phyloP scores from a whole-genome alignment of 2,888 invertebrate species.

The Nasonovia ribisnigri region DNA sequence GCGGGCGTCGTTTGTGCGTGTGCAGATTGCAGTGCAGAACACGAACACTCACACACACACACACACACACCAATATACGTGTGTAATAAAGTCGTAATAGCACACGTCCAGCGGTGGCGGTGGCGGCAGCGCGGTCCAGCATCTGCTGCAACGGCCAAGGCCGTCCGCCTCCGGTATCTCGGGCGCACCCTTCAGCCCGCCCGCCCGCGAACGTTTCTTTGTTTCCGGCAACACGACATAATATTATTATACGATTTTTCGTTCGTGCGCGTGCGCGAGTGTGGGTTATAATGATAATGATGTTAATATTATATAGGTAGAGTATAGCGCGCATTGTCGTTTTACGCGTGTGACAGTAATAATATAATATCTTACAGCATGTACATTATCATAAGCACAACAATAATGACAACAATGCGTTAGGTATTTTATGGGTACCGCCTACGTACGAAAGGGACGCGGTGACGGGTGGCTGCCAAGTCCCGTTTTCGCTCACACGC shows the following conservation, averaged over 20 bases:
- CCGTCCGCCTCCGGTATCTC: constrained; percentile 46
- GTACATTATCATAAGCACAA: too few relatives aligned
- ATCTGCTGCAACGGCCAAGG: constrained; percentile 55
- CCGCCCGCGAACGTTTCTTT: constrained; percentile 40
- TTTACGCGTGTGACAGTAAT: neutral
- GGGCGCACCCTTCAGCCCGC: constrained; percentile 55
- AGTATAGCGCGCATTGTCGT: neutral
- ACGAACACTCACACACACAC: neutral
- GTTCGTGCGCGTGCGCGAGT: neutral
- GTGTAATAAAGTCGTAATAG: neutral
- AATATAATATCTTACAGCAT: neutral
- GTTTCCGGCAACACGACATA: constrained; percentile 58
- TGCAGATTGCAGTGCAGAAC: neutral
- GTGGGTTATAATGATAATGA: neutral
- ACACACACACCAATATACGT: neutral
- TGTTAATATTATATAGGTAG: neutral
- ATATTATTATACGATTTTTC: too few relatives aligned
- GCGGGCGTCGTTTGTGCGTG: neutral
- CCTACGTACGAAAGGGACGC: neutral
- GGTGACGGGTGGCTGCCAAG: neutral
- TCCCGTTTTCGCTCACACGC: neutral
- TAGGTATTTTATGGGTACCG: neutral
- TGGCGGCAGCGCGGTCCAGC: constrained; percentile 37
- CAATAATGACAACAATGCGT: neutral
- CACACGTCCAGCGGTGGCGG: constrained; percentile 7